Conservation (phyloP, 2,888 invertebrate species). For the Acronicta aceris region DNA sequence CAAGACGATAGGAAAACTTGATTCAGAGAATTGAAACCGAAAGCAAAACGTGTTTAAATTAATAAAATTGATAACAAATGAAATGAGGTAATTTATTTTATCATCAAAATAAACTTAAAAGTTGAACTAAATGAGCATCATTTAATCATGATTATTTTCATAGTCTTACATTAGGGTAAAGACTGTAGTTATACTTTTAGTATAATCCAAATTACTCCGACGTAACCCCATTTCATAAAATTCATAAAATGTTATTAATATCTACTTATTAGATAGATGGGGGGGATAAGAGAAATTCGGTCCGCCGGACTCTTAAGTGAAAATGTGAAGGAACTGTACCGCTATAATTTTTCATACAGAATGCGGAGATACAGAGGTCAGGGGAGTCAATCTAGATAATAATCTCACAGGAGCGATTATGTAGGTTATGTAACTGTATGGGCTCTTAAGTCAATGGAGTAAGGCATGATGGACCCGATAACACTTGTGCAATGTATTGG, state of each 20-base stretch:
- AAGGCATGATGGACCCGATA: constrained; percentile 25
- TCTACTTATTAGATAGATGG: too few relatives aligned
- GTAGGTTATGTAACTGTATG: constrained; percentile 35
- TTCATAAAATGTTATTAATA: too few relatives aligned
- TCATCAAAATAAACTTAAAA: not conserved
- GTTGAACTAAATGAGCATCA: too few relatives aligned
- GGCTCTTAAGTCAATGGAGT: constrained; percentile 15
- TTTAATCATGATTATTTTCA: too few relatives aligned
- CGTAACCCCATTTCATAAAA: too few relatives aligned
- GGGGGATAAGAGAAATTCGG: too few relatives aligned
- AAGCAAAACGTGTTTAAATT: not conserved
- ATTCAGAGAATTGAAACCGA: not conserved
- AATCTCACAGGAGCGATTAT: constrained; percentile 16
- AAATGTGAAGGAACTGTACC: constrained; percentile 1
- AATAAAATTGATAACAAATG: not conserved
- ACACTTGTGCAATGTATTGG: constrained; percentile 12
- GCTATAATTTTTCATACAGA: constrained; percentile 2
- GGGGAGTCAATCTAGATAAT: constrained; percentile 33
- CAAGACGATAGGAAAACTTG: not conserved
- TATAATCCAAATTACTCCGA: too few relatives aligned
- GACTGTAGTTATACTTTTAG: too few relatives aligned
- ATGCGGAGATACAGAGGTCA: constrained; percentile 17
- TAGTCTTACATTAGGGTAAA: too few relatives aligned
- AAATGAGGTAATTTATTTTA: not conserved
- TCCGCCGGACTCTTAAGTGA: not conserved